phyloP scores from a whole-genome alignment of 2,888 invertebrate species.

The Sycophila texana region DNA sequence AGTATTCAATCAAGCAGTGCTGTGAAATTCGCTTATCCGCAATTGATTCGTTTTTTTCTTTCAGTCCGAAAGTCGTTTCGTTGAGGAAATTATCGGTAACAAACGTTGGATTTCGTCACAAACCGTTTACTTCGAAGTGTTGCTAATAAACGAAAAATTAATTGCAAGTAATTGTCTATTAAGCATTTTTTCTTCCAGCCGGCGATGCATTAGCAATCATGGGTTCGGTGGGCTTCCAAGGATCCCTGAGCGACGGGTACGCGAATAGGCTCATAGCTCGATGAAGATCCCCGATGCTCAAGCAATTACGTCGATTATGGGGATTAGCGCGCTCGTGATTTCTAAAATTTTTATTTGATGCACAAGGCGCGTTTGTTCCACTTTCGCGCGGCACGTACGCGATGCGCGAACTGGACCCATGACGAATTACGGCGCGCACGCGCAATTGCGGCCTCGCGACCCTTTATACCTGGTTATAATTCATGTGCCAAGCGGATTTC shows the following conservation, averaged over 20 bases:
- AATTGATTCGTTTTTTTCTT: too few relatives aligned
- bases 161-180: too few relatives aligned
- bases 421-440: slow-evolving; percentile 21
- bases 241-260: background rate
- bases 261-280: too few relatives aligned
- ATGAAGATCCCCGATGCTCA: slow-evolving; percentile 21
- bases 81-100: too few relatives aligned
- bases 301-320: slow-evolving; percentile 12
- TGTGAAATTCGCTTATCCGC: too few relatives aligned
- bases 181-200: too few relatives aligned
- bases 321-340: slow-evolving; percentile 20
- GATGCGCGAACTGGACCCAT: slow-evolving; percentile 13
- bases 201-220: background rate
- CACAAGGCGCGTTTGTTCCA: slow-evolving; percentile 5
- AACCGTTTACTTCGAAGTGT: too few relatives aligned
- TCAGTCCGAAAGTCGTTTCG: too few relatives aligned
- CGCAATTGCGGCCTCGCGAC: slow-evolving; percentile 22
- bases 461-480: slow-evolving; percentile 26
- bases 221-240: background rate
- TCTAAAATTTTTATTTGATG: slow-evolving; percentile 27
- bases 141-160: too few relatives aligned
- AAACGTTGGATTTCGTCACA: too few relatives aligned
- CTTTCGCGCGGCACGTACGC: slow-evolving; percentile 21
- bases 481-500: slow-evolving; percentile 6
- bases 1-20: too few relatives aligned